These are phyloP conservation scores for Ptilonorhynchus violaceus DNA, from an alignment of 2,113 vertebrate species.

Conservation along the genomic window DNA sequence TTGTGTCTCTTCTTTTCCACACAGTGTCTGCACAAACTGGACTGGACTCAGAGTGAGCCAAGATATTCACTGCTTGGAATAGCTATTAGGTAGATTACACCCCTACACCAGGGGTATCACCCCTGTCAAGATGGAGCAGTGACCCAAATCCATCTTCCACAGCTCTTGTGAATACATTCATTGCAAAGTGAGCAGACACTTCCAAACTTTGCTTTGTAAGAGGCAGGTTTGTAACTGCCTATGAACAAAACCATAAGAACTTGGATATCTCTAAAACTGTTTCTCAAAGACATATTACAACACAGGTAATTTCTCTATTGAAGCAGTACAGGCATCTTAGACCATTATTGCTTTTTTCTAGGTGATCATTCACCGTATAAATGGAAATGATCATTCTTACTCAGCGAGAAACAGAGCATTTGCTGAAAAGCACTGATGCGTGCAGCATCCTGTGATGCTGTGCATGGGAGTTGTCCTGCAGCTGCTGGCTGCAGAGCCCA, in stretches of 20 bases:
- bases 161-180: neutral
- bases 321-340: neutral
- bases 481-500: neutral
- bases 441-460: neutral
- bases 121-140: neutral
- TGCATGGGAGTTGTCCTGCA: neutral
- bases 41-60: neutral
- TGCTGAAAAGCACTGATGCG: neutral
- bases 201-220: neutral
- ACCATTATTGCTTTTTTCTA: neutral
- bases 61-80: neutral
- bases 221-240: neutral
- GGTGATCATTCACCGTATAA: neutral
- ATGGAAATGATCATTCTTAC: neutral
- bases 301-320: neutral
- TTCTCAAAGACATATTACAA: neutral
- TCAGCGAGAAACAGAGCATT: neutral
- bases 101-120: neutral
- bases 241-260: neutral
- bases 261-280: neutral
- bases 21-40: neutral
- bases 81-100: neutral
- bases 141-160: neutral
- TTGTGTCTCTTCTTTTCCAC: neutral
- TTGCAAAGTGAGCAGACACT: neutral